Percentiles rank a stretch among this genome's conserved stretches.
Evolutionary conservation across 30 jellyfish, hydroid and myxozoan species (phyloP).

Genomic region (Aurelia sp.): DNA sequence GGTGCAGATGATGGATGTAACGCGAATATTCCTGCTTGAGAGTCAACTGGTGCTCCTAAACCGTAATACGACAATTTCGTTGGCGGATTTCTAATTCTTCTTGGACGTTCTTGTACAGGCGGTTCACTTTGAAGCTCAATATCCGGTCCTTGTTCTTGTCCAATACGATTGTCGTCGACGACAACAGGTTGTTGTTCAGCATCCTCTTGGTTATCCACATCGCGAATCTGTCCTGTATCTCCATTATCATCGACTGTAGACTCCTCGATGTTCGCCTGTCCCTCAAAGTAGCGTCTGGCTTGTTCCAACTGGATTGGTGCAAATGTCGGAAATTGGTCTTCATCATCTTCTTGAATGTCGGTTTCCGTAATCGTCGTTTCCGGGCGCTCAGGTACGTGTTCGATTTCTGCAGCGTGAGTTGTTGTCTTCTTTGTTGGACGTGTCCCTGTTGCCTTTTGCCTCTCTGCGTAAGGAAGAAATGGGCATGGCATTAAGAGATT

Average conservation of each 20-base stretch:
- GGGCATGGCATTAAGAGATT: background rate
- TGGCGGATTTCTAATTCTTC: background rate
- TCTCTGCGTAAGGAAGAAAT: no score
- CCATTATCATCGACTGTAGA: background rate
- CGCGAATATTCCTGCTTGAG: background rate
- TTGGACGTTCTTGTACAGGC: no score
- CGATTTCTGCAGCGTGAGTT: conserved; percentile 1
- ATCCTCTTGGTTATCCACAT: background rate
- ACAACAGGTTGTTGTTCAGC: background rate
- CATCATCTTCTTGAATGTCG: background rate
- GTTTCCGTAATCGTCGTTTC: no score
- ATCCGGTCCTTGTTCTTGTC: no score
- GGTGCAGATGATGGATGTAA: background rate
- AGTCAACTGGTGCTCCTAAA: background rate
- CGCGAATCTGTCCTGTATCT: no score
- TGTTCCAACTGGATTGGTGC: no score
- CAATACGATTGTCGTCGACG: background rate
- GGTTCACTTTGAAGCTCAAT: background rate
- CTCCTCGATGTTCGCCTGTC: no score
- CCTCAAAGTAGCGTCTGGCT: no score
- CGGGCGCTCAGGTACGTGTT: background rate
- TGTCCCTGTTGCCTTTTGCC: background rate
- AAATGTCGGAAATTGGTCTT: no score
- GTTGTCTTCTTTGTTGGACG: background rate
- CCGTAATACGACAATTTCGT: background rate